These are phyloP conservation scores for Pegoplata infirma DNA, from an alignment of 2,888 invertebrate species.

Conservation along the genomic window DNA sequence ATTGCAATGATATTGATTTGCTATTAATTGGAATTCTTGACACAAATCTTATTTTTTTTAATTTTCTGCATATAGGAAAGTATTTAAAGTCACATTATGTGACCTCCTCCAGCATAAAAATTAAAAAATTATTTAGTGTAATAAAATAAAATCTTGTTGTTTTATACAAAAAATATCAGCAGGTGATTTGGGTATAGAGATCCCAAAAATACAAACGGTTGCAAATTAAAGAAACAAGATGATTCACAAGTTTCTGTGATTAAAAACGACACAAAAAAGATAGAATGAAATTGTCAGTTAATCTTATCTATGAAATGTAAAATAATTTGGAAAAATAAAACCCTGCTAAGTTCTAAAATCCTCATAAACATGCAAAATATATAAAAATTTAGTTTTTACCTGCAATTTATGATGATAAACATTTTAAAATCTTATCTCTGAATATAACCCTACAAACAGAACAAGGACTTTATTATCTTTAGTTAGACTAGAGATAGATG, in stretches of 20 bases:
- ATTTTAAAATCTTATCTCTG: conserved; percentile 8
- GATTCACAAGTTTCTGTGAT: conserved; percentile 56
- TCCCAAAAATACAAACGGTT: conserved; percentile 28
- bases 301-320: conserved; percentile 48
- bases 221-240: conserved; percentile 56
- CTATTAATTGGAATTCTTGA: conserved; percentile 51
- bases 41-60: neutral
- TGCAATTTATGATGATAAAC: neutral
- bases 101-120: conserved; percentile 21
- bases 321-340: conserved; percentile 4
- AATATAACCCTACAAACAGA: neutral
- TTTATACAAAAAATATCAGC: conserved; percentile 43
- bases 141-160: conserved; percentile 35
- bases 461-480: conserved; percentile 33
- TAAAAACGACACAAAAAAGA: conserved; percentile 28
- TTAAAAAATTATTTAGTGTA: conserved; percentile 17
- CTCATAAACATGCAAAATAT: conserved; percentile 28
- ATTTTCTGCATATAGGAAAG: conserved; percentile 5
- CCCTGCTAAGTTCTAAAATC: conserved; percentile 21
- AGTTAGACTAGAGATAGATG: neutral
- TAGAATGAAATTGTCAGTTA: conserved; percentile 43
- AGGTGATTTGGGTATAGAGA: conserved; percentile 33
- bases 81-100: conserved; percentile 39
- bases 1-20: conserved; percentile 43
- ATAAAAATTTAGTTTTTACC: conserved; percentile 3